Evolutionary conservation across 2,113 vertebrate species (phyloP), one percentile per base, ranked within the genome.

Genomic region (Paradoxurus hermaphroditus): DNA sequence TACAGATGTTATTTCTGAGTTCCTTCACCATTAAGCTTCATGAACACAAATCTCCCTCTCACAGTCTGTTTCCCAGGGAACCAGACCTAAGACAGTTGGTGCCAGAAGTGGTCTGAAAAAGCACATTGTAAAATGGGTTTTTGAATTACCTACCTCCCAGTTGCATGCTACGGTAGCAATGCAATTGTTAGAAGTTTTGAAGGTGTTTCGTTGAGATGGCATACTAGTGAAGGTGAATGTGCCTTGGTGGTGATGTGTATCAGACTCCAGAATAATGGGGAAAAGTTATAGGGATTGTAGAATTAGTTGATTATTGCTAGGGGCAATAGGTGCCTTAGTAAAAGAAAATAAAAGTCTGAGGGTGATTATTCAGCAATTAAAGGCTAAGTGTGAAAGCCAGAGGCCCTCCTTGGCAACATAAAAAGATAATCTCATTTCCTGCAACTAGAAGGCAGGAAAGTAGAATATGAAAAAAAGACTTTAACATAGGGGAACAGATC

Each of bases 341-440:
- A 95, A 95, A 91, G 2, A 82, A 82, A 90, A 93, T 31, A 75
- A 77, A 97, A 81, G 12, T 1, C 15, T 72, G 12, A 67, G 36
- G n/a, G 2, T 68, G 56, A 88, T 92, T 92, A 87, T 56, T n/a
- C 25, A 84, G 36, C 46, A 91, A 65, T 88, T 95, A 90, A 92
- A 92, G 12, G 7, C 15, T 77, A 78, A 86, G 2, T 82, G 1
- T 65, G 34, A 97, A 97, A 91, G 41, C 23, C 27, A 79, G 13
- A 56, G 19, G n/a, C 1, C 31, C 4, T 77, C 7, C 6, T 41
- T 75, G 39, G n/a, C n/a, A 82, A 86, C 34, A 13, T 72, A 77
- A 79, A 86, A 84, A 36, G 3, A 70, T 8, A 51, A 88, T 84
- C 19, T 67, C 25, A 83, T 83, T 78, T 84, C 18, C 14, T 86